Conservation (phyloP, 2,888 invertebrate genomes). For the Erannis defoliaria region DNA sequence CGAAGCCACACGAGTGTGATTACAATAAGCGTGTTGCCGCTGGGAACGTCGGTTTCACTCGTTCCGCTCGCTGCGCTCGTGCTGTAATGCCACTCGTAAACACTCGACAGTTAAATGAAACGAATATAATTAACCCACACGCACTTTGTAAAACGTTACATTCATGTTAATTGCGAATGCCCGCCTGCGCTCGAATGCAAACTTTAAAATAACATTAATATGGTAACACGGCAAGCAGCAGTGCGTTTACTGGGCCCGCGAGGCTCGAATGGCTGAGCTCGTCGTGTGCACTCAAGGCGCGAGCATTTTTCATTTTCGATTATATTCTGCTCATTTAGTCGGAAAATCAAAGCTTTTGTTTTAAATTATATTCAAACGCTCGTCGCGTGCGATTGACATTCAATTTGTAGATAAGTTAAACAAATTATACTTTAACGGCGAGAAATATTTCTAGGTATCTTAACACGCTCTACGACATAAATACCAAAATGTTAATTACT, state of each 20-base stretch:
- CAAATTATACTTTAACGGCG: background rate
- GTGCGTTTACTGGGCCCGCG: background rate
- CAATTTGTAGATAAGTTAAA: background rate
- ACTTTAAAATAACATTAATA: background rate
- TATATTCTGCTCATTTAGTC: slow-evolving; percentile 9
- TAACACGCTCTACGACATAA: background rate
- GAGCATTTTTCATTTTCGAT: slow-evolving; percentile 7
- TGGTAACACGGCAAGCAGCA: background rate
- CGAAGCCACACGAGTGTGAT: slow-evolving; percentile 21
- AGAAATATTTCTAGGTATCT: background rate
- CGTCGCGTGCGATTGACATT: background rate
- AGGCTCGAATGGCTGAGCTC: background rate
- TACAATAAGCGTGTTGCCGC: slow-evolving; percentile 7
- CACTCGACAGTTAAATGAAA: slow-evolving; percentile 30
- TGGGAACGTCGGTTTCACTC: slow-evolving; percentile 10
- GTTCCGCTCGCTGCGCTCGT: slow-evolving; percentile 12
- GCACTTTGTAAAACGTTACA: slow-evolving; percentile 25
- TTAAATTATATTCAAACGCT: background rate
- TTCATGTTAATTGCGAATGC: slow-evolving; percentile 15
- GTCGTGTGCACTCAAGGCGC: background rate
- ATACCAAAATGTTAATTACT: background rate
- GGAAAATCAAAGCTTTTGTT: slow-evolving; percentile 6
- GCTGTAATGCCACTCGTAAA: slow-evolving; percentile 19
- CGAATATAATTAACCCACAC: slow-evolving; percentile 29
- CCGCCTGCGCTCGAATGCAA: background rate